Conservation (phyloP, 2,113 vertebrate genomes). For the Apodemus speciosus region DNA sequence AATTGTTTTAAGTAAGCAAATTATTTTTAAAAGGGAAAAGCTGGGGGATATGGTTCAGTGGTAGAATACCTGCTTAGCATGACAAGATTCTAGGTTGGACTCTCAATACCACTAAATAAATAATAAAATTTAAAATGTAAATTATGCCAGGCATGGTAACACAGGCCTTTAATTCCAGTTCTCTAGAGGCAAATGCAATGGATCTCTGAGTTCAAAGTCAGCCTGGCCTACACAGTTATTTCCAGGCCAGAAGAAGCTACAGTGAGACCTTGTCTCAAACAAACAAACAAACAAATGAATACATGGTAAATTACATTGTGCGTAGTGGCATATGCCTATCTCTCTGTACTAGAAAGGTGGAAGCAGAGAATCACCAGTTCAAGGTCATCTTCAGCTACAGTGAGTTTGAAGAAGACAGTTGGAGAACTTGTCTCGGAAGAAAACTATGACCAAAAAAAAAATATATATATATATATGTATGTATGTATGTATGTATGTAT, state of each 20-base stretch:
- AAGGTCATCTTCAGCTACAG: not conserved
- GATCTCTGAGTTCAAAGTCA: not conserved
- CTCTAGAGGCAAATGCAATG: not conserved
- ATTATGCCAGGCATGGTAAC: not conserved
- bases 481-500: too few species aligned
- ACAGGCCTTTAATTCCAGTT: not conserved
- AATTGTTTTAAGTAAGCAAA: not conserved
- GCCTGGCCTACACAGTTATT: not conserved
- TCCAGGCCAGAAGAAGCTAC: not conserved
- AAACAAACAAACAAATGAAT: not conserved
- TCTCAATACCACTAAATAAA: not conserved
- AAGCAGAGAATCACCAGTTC: not conserved
- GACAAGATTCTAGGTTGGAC: not conserved
- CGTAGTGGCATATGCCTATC: not conserved
- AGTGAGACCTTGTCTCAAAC: not conserved
- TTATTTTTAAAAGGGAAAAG: not conserved
- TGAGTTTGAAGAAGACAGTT: not conserved
- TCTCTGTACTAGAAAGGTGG: not conserved
- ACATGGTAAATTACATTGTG: not conserved
- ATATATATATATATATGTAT: too few species aligned
- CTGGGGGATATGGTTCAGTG: not conserved
- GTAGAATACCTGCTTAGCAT: not conserved
- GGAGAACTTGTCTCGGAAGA: not conserved
- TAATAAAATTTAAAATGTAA: not conserved
- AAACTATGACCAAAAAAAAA: conserved; percentile 23